Base-by-base conservation (phyloP, 2,797 vertebrate species). In the Apogon talboti region DNA sequence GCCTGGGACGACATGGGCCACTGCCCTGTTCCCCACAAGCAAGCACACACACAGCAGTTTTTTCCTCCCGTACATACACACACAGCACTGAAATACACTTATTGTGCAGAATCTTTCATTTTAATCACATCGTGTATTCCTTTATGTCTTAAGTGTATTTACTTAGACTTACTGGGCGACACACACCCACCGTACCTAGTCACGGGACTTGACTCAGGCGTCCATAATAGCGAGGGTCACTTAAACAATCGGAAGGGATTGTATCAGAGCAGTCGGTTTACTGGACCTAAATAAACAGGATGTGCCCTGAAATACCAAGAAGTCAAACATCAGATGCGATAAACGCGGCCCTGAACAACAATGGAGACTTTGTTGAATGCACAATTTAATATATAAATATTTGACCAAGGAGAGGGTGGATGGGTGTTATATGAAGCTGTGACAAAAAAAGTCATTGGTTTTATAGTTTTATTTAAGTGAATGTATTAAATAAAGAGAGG, bases 241-340 rank as follows among this genome's bases (percentile, higher is more conserved):
- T 0, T 18, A 79, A 78, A 86, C 84, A 86, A 85, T 87, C 72
- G 41, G 57, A 40, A 72, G 47, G 66, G 76, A 70, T 60, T 40
- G 48, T 54, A 66, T 66, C 60, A 53, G 11, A 41, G 59, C 12
- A 9, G 59, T 19, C 40, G 11, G 80, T 86, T 78, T 78, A 67
- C 37, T 51, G 50, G 94, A 87, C 83, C 93, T 85, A 93, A 94
- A 94, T 95, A 96, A 96, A 96, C 94, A 96, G 92, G 94, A 95
- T 95, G 92, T 87, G 70, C 21, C 74, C 89, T 93, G 87, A 88
- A 96, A 95, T 83, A 87, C 80, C 87, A 91, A 94, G 91, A 94
- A 84, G 49, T 91, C 88, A 59, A 74, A 83, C 87, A 89, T 95
- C 93, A 91, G 88, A 86, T 84, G 87, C 90, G 94, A 94, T 95